Evolutionary conservation across 2,888 invertebrate species (phyloP), one percentile per base, ranked within the genome.

Genomic region (Papilio gigon): DNA sequence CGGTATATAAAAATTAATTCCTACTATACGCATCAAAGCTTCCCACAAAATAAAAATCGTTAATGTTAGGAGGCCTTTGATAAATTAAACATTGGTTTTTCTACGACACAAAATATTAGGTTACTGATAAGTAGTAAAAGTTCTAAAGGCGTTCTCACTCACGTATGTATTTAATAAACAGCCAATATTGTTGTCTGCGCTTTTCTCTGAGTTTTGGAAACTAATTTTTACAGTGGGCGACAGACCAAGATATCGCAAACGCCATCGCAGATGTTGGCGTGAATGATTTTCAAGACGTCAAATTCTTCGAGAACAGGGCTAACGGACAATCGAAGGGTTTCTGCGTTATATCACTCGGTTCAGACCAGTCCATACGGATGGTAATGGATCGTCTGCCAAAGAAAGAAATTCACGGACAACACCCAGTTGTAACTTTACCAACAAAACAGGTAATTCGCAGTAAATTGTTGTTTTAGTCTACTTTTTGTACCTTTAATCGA

Each of bases 301-400:
- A 99, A 91, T 99, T 99, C 92, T 99, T 99, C 92, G 99, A 99
- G 90, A 99, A 99, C 93, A 95, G 99, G 80, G 97, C 98, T 40
- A 99, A 99, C 93, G 99, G 99, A 30, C 99, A 99, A 88, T 98
- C 98, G 0, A 99, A 99, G 93, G 98, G 99, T 35, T 99, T 99
- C 92, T 99, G 99, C 85, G 96, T 99, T 62, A 95, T 99, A 76
- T 97, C 98, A 1, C 93, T 99, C 74, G 98, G 97, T 17, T 98
- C 98, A 0, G 99, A 99, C 81, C 93, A 95, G 73, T 98, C 98
- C 76, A 95, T 98, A 87, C 93, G 98, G 68, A 92, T 95, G 81
- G 96, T 98, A 71, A 94, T 99, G 94, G 99, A 99, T 76, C 95
- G 98, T 76, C 93, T 99, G 73, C 96, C 98, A n/a, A 97, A 98